A percentile compares a stretch with the other conserved stretches of the same genome.
phyloP scores from a whole-genome alignment of 2,888 invertebrate species.

The Lasioglossum vierecki region DNA sequence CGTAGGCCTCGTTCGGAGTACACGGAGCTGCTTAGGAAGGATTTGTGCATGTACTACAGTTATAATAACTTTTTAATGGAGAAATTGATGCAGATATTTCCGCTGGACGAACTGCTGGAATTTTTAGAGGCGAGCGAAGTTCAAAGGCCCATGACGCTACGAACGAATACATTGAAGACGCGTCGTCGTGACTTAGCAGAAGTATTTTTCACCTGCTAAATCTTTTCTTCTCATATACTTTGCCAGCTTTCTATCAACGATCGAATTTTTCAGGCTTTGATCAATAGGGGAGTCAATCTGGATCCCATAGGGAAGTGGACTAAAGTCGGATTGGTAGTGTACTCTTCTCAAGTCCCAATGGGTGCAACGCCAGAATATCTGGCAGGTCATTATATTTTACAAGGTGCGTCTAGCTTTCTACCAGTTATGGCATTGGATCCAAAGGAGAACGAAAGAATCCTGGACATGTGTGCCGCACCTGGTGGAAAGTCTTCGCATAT shows the following conservation, averaged over 20 bases:
- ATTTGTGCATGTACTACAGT: slow-evolving; percentile 97
- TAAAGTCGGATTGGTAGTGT: slow-evolving; percentile 98
- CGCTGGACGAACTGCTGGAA: slow-evolving; percentile 93
- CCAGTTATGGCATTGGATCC: slow-evolving; percentile 99
- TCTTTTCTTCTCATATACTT: not conserved
- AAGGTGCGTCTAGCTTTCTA: slow-evolving; percentile 97
- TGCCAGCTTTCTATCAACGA: not conserved
- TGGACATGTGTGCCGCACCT: slow-evolving; percentile 99
- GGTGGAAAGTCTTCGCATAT: slow-evolving; percentile 99
- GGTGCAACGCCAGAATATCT: slow-evolving; percentile 99
- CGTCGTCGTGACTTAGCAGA: slow-evolving; percentile 96
- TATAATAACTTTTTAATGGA: slow-evolving; percentile 98
- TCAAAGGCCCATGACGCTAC: slow-evolving; percentile 96
- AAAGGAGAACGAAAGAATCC: slow-evolving; percentile 95
- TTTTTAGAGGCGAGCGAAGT: slow-evolving; percentile 98
- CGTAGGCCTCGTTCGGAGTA: slow-evolving; percentile 92
- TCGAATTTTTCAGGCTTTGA: slow-evolving; percentile 88
- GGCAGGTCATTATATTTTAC: slow-evolving; percentile 98
- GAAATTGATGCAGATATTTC: slow-evolving; percentile 95
- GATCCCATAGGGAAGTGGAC: slow-evolving; percentile 99
- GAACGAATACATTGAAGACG: slow-evolving; percentile 97
- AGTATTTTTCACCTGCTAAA: slow-evolving; percentile 74
- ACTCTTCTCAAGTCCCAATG: slow-evolving; percentile 97
- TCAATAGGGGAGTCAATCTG: slow-evolving; percentile 98
- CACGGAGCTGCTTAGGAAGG: slow-evolving; percentile 90